These are phyloP conservation scores for Pseudomyrmex sp. DNA, from an alignment of 1,140 invertebrate species.

Conservation along the genomic window DNA sequence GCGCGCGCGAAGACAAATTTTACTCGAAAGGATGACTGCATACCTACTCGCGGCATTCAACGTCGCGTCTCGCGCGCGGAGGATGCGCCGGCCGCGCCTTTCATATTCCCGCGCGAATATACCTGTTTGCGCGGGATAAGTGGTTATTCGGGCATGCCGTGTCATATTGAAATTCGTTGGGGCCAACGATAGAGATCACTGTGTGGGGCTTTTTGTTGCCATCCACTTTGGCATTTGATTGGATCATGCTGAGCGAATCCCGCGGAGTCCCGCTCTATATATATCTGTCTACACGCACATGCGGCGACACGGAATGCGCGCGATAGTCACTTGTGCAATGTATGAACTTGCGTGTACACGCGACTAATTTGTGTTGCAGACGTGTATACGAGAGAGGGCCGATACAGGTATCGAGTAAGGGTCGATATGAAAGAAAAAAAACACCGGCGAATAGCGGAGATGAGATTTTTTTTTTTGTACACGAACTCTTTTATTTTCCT, in stretches of 20 bases:
- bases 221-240: constrained; percentile 82
- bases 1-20: constrained; percentile 16
- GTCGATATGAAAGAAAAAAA: constrained; percentile 33
- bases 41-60: background rate
- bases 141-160: constrained; percentile 75
- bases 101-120: constrained; percentile 66
- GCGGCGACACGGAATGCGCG: constrained; percentile 4
- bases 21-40: constrained; percentile 59
- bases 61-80: constrained; percentile 45
- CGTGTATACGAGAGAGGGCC: constrained; percentile 2
- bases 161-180: constrained; percentile 81
- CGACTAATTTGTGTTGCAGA: constrained; percentile 24
- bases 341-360: constrained; percentile 32
- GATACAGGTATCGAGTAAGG: constrained; percentile 27
- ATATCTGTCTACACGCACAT: constrained; percentile 31
- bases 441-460: constrained; percentile 58
- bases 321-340: background rate
- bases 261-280: constrained; percentile 64
- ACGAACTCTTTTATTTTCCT: constrained; percentile 37
- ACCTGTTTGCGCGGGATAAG: constrained; percentile 60
- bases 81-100: constrained; percentile 60
- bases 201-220: constrained; percentile 75
- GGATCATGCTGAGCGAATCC: constrained; percentile 74
- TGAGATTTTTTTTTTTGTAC: constrained; percentile 61
- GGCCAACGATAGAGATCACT: constrained; percentile 76